These are phyloP conservation scores for Galeopsomyia nigrocyanea DNA, from an alignment of 2,888 invertebrate genomes.

Conservation along the genomic window DNA sequence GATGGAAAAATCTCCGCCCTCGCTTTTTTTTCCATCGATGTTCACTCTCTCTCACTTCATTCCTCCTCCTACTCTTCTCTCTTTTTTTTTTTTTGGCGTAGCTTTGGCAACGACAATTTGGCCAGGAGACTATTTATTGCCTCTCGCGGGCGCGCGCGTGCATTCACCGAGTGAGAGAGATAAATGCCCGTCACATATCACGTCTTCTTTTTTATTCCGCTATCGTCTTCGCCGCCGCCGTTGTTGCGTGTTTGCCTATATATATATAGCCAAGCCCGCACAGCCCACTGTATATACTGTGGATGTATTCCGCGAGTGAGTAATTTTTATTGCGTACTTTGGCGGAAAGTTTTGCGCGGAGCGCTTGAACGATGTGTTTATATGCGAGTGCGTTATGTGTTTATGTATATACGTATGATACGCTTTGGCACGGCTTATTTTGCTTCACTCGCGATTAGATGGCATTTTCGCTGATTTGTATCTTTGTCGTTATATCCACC, in stretches of 20 bases:
- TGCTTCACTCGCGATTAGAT: background rate
- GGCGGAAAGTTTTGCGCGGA: background rate
- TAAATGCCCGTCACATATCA: constrained; percentile 66
- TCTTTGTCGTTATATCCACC: too few relatives aligned
- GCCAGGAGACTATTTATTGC: constrained; percentile 41
- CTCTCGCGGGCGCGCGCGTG: constrained; percentile 21
- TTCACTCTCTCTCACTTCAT: background rate
- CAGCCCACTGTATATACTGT: background rate
- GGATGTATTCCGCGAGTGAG: constrained; percentile 15
- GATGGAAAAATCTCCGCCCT: background rate
- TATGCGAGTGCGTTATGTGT: background rate
- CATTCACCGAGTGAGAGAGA: constrained; percentile 59
- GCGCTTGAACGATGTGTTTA: constrained; percentile 25
- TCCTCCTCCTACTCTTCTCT: background rate
- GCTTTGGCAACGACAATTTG: constrained; percentile 47
- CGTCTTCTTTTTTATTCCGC: constrained; percentile 26
- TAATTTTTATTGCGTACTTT: constrained; percentile 44
- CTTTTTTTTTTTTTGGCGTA: constrained; percentile 23
- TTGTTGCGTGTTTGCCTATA: background rate
- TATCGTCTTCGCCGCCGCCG: constrained; percentile 19
- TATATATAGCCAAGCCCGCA: background rate
- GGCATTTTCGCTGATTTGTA: background rate
- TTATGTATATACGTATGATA: constrained; percentile 13
- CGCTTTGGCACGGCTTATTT: background rate
- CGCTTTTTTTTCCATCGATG: too few relatives aligned